phyloP scores from a whole-genome alignment of 2,797 vertebrate species.

The Poecilia wingei region DNA sequence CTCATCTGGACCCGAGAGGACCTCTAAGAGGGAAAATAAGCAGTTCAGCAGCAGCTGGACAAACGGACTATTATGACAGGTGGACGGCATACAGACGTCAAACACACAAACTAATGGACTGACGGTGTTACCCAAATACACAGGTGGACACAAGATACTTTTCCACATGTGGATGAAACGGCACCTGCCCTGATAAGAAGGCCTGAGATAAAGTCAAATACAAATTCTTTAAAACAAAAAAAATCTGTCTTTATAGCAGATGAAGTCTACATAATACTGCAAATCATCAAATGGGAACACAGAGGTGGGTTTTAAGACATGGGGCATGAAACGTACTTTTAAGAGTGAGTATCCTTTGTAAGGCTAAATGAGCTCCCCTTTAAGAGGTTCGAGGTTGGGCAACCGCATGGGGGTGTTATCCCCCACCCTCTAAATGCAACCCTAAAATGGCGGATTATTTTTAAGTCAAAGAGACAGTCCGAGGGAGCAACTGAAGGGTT shows the following conservation, averaged over 20 bases:
- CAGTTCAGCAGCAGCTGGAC: constrained; percentile 63
- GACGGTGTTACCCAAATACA: constrained; percentile 44
- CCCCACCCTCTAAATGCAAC: constrained; percentile 38
- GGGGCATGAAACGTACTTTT: constrained; percentile 64
- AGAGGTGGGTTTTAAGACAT: constrained; percentile 72
- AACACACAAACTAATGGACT: constrained; percentile 52
- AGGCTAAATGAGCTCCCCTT: constrained; percentile 41
- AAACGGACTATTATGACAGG: constrained; percentile 74
- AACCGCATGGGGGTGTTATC: constrained; percentile 33
- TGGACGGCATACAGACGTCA: constrained; percentile 60
- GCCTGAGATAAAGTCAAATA: constrained; percentile 49
- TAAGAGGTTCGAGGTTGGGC: constrained; percentile 53
- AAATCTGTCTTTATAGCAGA: not conserved
- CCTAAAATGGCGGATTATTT: constrained; percentile 61
- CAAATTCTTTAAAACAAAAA: not conserved
- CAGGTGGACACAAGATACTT: constrained; percentile 27
- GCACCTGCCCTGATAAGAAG: not conserved
- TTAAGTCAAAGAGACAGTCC: constrained; percentile 24
- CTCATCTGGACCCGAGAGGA: constrained; percentile 41
- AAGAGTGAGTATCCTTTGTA: constrained; percentile 58
- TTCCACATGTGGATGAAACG: constrained; percentile 18
- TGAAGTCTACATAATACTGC: not conserved
- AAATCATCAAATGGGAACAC: constrained; percentile 56
- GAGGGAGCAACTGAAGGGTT: constrained; percentile 49
- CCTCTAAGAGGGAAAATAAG: constrained; percentile 67